Percentiles rank a stretch among this genome's conserved stretches.
Evolutionary conservation across 2,113 vertebrate species (phyloP).

Genomic region (Sardina pilchardus): DNA sequence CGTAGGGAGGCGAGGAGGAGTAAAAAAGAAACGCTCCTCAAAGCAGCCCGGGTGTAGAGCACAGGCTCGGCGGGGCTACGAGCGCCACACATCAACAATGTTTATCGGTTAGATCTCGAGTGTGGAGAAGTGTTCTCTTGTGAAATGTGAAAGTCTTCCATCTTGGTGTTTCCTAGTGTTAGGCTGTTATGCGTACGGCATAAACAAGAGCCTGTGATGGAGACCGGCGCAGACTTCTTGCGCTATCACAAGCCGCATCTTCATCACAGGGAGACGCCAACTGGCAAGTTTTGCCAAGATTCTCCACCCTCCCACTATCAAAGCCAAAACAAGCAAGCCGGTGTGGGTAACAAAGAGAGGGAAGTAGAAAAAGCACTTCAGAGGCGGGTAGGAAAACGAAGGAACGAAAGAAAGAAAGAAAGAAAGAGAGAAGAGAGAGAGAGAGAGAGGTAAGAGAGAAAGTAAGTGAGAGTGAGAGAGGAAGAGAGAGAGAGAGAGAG

Average conservation of each 20-base stretch:
- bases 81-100: background rate
- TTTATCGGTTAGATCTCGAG: too few species aligned
- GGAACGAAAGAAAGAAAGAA: background rate
- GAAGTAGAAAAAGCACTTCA: background rate
- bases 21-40: background rate
- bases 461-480: background rate
- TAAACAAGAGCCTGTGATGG: background rate
- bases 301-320: background rate
- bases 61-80: background rate
- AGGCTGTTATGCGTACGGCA: background rate
- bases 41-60: too few species aligned
- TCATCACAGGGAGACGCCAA: background rate
- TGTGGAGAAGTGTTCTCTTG: background rate
- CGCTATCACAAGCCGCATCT: background rate
- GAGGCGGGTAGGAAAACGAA: background rate
- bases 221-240: background rate
- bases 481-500: background rate
- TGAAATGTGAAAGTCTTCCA: background rate
- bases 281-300: background rate
- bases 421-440: constrained; percentile 7
- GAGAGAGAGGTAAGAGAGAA: constrained; percentile 19
- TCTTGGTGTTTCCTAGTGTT: background rate
- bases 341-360: background rate
- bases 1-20: background rate
- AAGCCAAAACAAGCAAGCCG: background rate